phyloP scores from a whole-genome alignment of 2,888 invertebrate species.

The Diarsia dahlii region DNA sequence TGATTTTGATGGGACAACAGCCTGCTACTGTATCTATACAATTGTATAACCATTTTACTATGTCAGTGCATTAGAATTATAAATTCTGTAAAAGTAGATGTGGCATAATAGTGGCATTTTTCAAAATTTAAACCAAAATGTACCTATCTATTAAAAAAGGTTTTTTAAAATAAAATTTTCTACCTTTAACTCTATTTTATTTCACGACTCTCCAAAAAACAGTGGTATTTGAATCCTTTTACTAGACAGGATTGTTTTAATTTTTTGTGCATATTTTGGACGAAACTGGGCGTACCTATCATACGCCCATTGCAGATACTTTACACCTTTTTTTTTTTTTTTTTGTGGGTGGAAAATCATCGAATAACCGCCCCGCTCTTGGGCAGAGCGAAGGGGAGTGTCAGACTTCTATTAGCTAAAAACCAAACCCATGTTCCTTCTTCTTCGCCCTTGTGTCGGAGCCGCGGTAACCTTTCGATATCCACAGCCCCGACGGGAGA shows the following conservation, averaged over 20 bases:
- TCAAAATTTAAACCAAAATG: not conserved
- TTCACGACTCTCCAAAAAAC: not conserved
- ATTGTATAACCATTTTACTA: not conserved
- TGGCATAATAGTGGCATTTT: not conserved
- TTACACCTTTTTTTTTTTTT: no score
- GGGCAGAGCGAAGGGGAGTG: no score
- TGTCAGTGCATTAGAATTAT: not conserved
- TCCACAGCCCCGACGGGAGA: no score
- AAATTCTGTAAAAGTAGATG: not conserved
- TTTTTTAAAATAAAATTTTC: constrained; percentile 15
- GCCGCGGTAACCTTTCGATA: no score
- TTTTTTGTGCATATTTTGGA: not conserved
- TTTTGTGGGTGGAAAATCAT: no score
- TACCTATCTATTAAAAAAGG: not conserved
- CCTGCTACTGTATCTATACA: not conserved
- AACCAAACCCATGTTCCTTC: no score
- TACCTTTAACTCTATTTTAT: not conserved
- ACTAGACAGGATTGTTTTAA: not conserved
- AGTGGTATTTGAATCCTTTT: not conserved
- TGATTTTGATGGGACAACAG: no score
- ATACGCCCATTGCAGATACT: no score
- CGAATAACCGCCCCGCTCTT: no score
- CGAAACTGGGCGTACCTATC: not conserved
- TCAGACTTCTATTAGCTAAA: no score
- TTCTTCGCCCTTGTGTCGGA: no score